Conservation (phyloP, 2,113 vertebrate genomes). For the Scortum barcoo region DNA sequence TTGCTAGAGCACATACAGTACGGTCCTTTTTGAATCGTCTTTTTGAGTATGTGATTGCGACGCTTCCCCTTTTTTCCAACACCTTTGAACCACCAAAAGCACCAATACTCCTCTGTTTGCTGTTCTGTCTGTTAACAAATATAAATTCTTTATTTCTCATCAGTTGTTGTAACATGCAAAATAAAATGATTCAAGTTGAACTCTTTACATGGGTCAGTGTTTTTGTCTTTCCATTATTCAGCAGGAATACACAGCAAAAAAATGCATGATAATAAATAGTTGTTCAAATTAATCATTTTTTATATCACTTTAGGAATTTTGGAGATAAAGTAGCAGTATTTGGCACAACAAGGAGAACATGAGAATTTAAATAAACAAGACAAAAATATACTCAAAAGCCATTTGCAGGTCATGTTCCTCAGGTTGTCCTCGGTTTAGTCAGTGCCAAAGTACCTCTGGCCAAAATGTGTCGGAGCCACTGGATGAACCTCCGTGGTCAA, state of each 20-base stretch:
- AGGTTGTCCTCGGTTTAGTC: conserved; percentile 83
- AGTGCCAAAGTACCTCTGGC: conserved; percentile 98
- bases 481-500: conserved; percentile 96
- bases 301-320: conserved; percentile 41
- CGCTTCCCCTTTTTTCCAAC: conserved; percentile 38
- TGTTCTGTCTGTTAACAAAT: conserved; percentile 72
- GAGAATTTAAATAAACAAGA: conserved; percentile 50
- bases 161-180: conserved; percentile 71
- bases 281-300: neutral
- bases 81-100: conserved; percentile 38
- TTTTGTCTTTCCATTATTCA: conserved; percentile 27
- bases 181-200: conserved; percentile 73
- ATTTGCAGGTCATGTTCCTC: conserved; percentile 52
- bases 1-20: conserved; percentile 26
- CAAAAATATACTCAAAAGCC: conserved; percentile 46
- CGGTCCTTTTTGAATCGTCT: conserved; percentile 43
- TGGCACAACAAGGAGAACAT: conserved; percentile 70
- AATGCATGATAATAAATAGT: conserved; percentile 52
- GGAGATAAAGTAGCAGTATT: conserved; percentile 41
- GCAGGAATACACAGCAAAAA: conserved; percentile 43
- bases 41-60: conserved; percentile 58
- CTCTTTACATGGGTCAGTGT: conserved; percentile 36
- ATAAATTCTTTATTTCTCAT: conserved; percentile 77
- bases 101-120: conserved; percentile 44
- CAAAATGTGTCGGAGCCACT: conserved; percentile 96